These are phyloP conservation scores for Apamea monoglypha DNA, from an alignment of 2,888 invertebrate genomes.

Conservation along the genomic window DNA sequence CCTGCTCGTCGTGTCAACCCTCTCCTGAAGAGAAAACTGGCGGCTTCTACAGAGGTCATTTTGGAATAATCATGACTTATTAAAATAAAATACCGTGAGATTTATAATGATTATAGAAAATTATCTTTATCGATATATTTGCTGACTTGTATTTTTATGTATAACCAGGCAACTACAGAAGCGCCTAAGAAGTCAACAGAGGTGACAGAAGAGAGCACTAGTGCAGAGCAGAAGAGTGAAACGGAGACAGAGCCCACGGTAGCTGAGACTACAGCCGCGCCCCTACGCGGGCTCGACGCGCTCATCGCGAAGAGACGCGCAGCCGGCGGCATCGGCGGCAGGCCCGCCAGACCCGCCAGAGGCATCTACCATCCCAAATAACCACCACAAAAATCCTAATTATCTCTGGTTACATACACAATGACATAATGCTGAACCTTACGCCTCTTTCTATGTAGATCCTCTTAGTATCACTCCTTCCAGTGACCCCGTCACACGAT, in stretches of 20 bases:
- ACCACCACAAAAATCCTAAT: conserved; percentile 53
- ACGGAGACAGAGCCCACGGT: conserved; percentile 82
- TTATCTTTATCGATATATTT: neutral
- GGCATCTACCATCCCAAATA: conserved; percentile 76
- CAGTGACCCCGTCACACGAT: conserved; percentile 20
- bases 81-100: neutral
- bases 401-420: conserved; percentile 54
- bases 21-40: conserved; percentile 88
- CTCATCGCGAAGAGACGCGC: conserved; percentile 93
- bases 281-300: conserved; percentile 92
- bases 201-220: conserved; percentile 84
- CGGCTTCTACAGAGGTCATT: conserved; percentile 84
- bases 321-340: conserved; percentile 83
- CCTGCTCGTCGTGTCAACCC: conserved; percentile 89
- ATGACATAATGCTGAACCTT: conserved; percentile 69
- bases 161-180: conserved; percentile 82
- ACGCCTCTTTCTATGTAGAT: conserved; percentile 26
- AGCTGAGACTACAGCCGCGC: conserved; percentile 88
- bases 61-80: neutral
- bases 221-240: conserved; percentile 80
- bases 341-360: conserved; percentile 81
- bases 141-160: conserved; percentile 8
- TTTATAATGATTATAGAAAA: neutral
- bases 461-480: conserved; percentile 7
- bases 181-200: conserved; percentile 84